These are phyloP conservation scores for Drosophila subquinaria DNA, from an alignment of 2,888 invertebrate genomes.

Conservation along the genomic window DNA sequence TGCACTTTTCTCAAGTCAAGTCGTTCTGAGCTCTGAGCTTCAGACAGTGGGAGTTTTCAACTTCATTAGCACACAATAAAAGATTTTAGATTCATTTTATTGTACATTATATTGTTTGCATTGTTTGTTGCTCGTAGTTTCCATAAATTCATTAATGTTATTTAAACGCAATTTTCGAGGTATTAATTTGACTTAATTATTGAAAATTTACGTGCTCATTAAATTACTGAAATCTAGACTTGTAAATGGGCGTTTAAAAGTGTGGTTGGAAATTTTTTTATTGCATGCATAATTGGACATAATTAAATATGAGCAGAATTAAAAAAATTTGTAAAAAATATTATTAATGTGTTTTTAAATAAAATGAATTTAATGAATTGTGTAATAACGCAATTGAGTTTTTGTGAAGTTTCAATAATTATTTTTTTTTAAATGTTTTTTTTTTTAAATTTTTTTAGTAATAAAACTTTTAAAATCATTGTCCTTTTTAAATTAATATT, in stretches of 20 bases:
- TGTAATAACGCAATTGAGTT: neutral
- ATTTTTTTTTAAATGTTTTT: no score
- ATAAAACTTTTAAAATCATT: neutral
- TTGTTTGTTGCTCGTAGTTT: slow-evolving; percentile 49
- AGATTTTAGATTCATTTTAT: slow-evolving; percentile 26
- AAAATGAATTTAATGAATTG: neutral
- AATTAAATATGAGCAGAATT: neutral
- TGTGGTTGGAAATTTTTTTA: slow-evolving; percentile 23
- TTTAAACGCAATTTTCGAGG: slow-evolving; percentile 24
- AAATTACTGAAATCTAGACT: slow-evolving; percentile 34
- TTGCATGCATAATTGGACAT: neutral
- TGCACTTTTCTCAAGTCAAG: slow-evolving; percentile 40
- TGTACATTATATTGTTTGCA: no score
- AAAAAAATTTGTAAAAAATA: neutral
- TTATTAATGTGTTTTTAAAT: neutral
- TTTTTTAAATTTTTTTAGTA: neutral
- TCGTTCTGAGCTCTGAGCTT: slow-evolving; percentile 9
- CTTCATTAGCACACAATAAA: slow-evolving; percentile 79
- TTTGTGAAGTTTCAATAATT: no score
- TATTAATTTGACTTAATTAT: slow-evolving; percentile 41
- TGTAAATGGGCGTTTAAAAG: slow-evolving; percentile 37
- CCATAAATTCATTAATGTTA: slow-evolving; percentile 52
- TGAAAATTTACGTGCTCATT: slow-evolving; percentile 47
- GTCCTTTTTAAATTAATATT: neutral
- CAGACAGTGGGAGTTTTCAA: slow-evolving; percentile 62